Evolutionary conservation across 1,140 invertebrate genomes (phyloP).

Genomic region (Drosophila kepulauana): DNA sequence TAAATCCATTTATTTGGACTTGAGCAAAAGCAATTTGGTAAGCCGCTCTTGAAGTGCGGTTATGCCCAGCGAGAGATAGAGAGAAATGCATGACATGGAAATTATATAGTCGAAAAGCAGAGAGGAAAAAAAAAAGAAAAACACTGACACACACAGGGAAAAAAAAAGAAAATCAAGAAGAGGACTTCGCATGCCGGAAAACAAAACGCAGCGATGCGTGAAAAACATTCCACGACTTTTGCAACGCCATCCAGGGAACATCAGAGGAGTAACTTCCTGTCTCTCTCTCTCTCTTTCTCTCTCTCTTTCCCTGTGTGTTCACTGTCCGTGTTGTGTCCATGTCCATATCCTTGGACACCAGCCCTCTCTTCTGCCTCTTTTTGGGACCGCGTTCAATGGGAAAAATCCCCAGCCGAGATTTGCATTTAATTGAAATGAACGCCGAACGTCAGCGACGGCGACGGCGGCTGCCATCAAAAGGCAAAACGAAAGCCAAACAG

Average conservation of each 20-base stretch:
- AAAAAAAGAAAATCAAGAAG: conserved; percentile 9
- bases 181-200: conserved; percentile 62
- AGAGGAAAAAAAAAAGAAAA: conserved; percentile 14
- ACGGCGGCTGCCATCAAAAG: conserved; percentile 22
- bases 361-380: neutral
- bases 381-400: conserved; percentile 30
- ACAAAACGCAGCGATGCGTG: conserved; percentile 78
- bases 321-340: neutral
- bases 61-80: conserved; percentile 22
- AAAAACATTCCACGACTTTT: conserved; percentile 79
- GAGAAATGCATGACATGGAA: conserved; percentile 50
- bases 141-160: too few relatives aligned
- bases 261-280: conserved; percentile 10
- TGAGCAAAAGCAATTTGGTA: neutral
- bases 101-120: conserved; percentile 41
- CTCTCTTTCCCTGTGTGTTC: neutral
- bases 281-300: neutral
- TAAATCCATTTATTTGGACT: neutral
- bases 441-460: conserved; percentile 44
- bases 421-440: conserved; percentile 83
- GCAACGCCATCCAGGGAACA: conserved; percentile 43
- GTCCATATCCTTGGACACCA: neutral
- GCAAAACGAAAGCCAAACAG: conserved; percentile 50
- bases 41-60: conserved; percentile 23
- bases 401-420: conserved; percentile 65